phyloP scores from a whole-genome alignment of 2,888 invertebrate genomes.

The Zonitis immaculata region DNA sequence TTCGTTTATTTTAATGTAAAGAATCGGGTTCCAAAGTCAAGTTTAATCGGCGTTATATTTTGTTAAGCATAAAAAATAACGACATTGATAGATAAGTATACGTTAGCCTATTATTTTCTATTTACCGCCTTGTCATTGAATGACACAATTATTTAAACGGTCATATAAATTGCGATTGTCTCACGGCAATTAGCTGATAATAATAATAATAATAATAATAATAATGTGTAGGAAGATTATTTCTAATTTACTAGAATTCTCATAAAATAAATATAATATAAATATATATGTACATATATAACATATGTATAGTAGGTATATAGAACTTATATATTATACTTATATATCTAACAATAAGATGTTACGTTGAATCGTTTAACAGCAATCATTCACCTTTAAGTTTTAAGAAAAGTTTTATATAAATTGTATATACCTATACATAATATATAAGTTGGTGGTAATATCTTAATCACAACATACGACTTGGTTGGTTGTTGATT shows the following conservation, averaged over 20 bases:
- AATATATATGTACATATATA: no score
- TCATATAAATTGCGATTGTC: conserved; percentile 27
- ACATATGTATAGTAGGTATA: no score
- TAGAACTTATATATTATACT: no score
- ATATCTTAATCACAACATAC: conserved; percentile 35
- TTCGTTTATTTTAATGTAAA: no score
- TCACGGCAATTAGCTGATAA: conserved; percentile 14
- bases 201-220: no score
- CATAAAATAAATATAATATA: no score
- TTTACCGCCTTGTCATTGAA: conserved; percentile 30
- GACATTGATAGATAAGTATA: conserved; percentile 11
- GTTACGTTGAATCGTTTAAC: neutral
- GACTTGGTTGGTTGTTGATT: conserved; percentile 28
- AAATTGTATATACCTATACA: no score
- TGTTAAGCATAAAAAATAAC: no score
- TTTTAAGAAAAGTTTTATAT: no score
- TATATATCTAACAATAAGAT: no score
- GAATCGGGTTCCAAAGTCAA: no score
- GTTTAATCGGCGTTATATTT: no score
- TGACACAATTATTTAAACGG: conserved; percentile 32
- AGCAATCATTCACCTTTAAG: neutral
- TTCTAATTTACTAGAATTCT: neutral
- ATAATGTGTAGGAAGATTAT: conserved; percentile 9
- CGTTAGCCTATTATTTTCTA: conserved; percentile 18
- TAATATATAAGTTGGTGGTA: conserved; percentile 21